Conservation (phyloP, 2,113 vertebrate genomes). For the Danio rerio region GRCz12tu NC_133191.1:25251501-25252000, state of each 20-base stretch:
- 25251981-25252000: too few relatives aligned
- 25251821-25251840: not conserved
- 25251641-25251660: conserved; percentile 45
- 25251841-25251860: not conserved
- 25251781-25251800: not conserved
- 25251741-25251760: not conserved
- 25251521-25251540: too few relatives aligned
- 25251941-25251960: not conserved
- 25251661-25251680: conserved; percentile 25
- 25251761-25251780: not conserved
- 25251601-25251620: conserved; percentile 39
- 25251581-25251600: conserved; percentile 40
- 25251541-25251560: conserved; percentile 15
- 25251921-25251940: not conserved
- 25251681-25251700: conserved; percentile 22
- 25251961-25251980: not conserved
- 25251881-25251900: conserved; percentile 34
- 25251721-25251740: not conserved
- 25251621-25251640: conserved; percentile 43
- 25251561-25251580: conserved; percentile 43
- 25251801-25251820: not conserved
- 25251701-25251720: not conserved
- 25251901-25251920: not conserved
- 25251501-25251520: too few relatives aligned
- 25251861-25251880: conserved; percentile 21